Conservation (phyloP, 2,888 invertebrate species). For the Mantis religiosa region DNA sequence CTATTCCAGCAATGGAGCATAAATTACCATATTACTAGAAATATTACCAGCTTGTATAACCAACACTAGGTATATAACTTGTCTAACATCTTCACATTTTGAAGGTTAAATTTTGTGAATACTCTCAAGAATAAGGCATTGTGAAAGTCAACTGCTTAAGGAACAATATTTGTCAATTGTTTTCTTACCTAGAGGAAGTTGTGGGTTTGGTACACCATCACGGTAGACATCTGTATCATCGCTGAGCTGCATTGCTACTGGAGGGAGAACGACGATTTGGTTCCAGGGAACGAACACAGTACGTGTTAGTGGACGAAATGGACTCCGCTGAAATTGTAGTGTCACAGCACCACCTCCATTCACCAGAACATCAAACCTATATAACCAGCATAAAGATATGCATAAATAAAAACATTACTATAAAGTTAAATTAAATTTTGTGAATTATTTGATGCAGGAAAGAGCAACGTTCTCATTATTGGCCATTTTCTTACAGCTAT, state of each 20-base stretch:
- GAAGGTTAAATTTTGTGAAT: no score
- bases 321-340: conserved; percentile 91
- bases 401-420: not conserved
- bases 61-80: no score
- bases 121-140: no score
- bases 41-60: no score
- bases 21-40: no score
- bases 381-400: conserved; percentile 29
- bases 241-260: conserved; percentile 80
- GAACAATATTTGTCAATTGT: not conserved
- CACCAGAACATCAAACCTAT: conserved; percentile 96
- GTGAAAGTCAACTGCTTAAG: no score
- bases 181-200: conserved; percentile 17
- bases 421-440: no score
- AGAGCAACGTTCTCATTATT: no score
- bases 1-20: no score
- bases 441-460: no score
- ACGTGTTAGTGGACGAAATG: conserved; percentile 82
- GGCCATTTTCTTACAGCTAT: no score
- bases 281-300: conserved; percentile 97
- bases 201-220: conserved; percentile 14
- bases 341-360: conserved; percentile 98
- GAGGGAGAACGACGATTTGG: conserved; percentile 89
- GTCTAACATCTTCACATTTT: no score
- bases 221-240: conserved; percentile 53